Evolutionary conservation across 2,888 invertebrate species (phyloP).

Genomic region (Perizoma affinitatum): DNA sequence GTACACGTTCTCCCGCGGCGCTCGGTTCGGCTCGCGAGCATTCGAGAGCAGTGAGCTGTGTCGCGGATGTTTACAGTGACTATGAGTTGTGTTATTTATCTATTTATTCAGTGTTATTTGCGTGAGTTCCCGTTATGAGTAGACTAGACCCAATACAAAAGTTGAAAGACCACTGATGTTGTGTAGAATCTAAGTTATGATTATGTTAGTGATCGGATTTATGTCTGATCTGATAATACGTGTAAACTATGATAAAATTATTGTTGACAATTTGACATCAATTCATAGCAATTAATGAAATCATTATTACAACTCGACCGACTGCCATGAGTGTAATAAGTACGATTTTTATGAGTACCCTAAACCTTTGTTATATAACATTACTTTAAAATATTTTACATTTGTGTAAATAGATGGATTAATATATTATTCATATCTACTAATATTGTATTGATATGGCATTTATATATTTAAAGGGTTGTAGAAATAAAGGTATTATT

Average conservation of each 20-base stretch:
- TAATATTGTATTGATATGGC: conserved; percentile 54
- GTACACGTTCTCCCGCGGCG: conserved; percentile 37
- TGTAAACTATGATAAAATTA: conserved; percentile 42
- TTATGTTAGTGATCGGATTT: conserved; percentile 32
- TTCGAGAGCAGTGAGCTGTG: conserved; percentile 31
- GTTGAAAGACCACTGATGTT: conserved; percentile 14
- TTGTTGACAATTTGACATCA: conserved; percentile 15
- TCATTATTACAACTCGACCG: conserved; percentile 42
- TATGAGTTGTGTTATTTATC: conserved; percentile 28
- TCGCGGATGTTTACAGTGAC: conserved; percentile 23
- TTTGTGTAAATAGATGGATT: conserved; percentile 53
- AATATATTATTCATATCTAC: conserved; percentile 51
- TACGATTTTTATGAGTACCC: conserved; percentile 56
- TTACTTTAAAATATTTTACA: conserved; percentile 45
- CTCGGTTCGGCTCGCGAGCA: conserved; percentile 35
- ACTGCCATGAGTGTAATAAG: conserved; percentile 56
- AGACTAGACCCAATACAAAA: conserved; percentile 7
- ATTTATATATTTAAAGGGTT: conserved; percentile 59
- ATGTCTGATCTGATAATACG: conserved; percentile 45
- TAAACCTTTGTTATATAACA: conserved; percentile 42
- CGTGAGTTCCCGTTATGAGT: conserved; percentile 20
- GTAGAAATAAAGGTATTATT: conserved; percentile 65
- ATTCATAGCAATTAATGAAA: conserved; percentile 39
- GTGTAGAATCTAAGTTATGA: conserved; percentile 26
- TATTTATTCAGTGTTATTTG: conserved; percentile 31